Evolutionary conservation across 2,113 vertebrate species (phyloP), one percentile per base, ranked within the genome.

Genomic region (Myotis yumanensis): DNA sequence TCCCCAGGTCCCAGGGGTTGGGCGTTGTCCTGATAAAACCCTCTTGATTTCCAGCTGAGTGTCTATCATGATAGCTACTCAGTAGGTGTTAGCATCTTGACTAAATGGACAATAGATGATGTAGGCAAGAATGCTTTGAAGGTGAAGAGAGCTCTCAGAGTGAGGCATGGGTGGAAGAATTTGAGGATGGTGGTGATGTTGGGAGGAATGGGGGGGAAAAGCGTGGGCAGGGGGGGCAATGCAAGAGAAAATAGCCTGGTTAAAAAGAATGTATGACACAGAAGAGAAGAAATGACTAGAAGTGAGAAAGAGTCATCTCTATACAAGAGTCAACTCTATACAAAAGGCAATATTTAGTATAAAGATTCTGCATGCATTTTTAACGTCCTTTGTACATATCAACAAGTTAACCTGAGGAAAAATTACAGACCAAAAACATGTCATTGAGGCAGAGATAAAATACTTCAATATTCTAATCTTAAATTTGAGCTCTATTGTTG

Each of bases 261-360:
- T 82, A n/a, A 71, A 76, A 91, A 93, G 68, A 79, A 82, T 30
- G 4, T 35, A n/a, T 30, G 40, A 69, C 16, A 37, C 5, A 37
- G 76, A 59, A 89, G 22, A 52, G 68, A 90, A 32, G 46, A 96
- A 54, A 95, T 82, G 37, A 77, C 25, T 17, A 73, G 32, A 80
- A 77, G 11, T n/a, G 43, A 94, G 18, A 89, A 32, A 48, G 10
- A 37, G 18, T 52, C 18, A 28, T 85, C 18, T 96, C 35, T 69
- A 30, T 20, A 57, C 23, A 54, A 46, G 79, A 37, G 15, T 51
- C 18, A 28, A 76, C 17, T 96, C 32, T 71, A n/a, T 25, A 57
- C 25, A 69, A 71, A 88, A 46, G 84, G 30, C 18, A 46, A 32
- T 68, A 52, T 73, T 87, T 88, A 62, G 23, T 22, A 35, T 12